These are phyloP conservation scores for Mus minutoides DNA, from an alignment of 2,797 vertebrate genomes.

Conservation along the genomic window DNA sequence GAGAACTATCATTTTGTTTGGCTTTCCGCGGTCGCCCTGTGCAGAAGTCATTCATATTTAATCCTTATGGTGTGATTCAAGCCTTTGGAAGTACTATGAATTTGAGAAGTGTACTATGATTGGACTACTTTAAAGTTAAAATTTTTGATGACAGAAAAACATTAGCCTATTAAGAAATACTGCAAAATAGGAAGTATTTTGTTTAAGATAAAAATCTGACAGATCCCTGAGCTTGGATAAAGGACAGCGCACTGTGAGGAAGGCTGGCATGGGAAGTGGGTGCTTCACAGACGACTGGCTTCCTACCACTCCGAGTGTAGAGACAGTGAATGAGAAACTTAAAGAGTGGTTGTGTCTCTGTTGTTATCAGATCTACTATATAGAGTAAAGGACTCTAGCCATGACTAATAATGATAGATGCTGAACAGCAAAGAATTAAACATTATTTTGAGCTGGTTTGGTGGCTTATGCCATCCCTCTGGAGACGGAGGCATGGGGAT, in stretches of 20 bases:
- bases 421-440: not conserved
- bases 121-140: not conserved
- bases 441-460: not conserved
- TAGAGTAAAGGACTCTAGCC: not conserved
- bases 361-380: not conserved
- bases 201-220: not conserved
- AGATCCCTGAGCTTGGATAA: not conserved
- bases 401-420: not conserved
- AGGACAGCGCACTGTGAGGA: not conserved
- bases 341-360: not conserved
- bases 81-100: not conserved
- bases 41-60: not conserved
- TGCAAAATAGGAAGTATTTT: constrained; percentile 4
- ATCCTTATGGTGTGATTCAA: not conserved
- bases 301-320: not conserved
- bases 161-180: not conserved
- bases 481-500: not conserved
- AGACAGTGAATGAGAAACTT: not conserved
- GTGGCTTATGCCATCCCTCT: not conserved
- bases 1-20: not conserved
- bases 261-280: not conserved
- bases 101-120: not conserved
- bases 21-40: not conserved
- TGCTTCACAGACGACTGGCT: not conserved
- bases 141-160: not conserved